These are phyloP conservation scores for Micromys minutus DNA, from an alignment of 2,113 vertebrate genomes.

Conservation along the genomic window DNA sequence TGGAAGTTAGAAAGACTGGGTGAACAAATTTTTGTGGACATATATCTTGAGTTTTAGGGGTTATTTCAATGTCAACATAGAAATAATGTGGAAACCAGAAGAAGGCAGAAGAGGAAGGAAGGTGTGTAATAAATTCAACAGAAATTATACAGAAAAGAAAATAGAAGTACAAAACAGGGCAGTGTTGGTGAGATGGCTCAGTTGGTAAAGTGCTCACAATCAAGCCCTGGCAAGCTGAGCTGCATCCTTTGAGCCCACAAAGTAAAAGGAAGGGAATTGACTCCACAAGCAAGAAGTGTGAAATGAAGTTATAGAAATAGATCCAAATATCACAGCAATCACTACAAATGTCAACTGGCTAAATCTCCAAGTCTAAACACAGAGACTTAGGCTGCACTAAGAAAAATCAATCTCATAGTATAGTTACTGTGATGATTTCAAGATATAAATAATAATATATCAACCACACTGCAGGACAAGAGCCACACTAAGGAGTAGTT, in stretches of 20 bases:
- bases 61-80: constrained; percentile 23
- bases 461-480: background rate
- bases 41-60: background rate
- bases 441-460: background rate
- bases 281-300: background rate
- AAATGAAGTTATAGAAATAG: constrained; percentile 38
- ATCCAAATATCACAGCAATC: background rate
- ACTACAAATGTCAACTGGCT: background rate
- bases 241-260: background rate
- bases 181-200: background rate
- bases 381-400: background rate
- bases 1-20: constrained; percentile 5
- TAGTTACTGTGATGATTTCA: background rate
- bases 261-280: background rate
- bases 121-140: background rate
- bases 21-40: constrained; percentile 33
- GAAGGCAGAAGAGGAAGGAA: constrained; percentile 17
- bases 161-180: background rate
- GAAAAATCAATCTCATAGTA: background rate
- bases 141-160: background rate
- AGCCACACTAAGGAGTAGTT: background rate
- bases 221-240: background rate
- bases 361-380: background rate
- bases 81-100: constrained; percentile 37
- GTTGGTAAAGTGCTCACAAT: background rate